Conservation (phyloP, 2,113 vertebrate species). For the Nanger granti region DNA sequence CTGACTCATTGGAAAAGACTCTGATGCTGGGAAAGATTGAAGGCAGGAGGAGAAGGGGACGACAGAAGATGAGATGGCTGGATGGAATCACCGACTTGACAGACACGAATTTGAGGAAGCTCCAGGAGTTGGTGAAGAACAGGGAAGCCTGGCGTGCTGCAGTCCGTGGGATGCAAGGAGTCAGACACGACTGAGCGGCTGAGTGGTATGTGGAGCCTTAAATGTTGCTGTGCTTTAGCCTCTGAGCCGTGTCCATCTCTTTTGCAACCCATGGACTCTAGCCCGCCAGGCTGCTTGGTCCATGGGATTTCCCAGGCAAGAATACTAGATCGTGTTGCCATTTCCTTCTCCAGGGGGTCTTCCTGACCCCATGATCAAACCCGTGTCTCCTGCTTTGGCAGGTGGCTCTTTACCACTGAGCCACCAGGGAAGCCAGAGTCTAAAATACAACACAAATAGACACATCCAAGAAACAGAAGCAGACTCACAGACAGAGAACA, state of each 20-base stretch:
- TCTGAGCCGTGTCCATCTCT: not conserved
- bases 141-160: not conserved
- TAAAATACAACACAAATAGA: not conserved
- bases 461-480: not conserved
- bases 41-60: not conserved
- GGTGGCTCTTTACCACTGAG: not conserved
- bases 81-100: not conserved
- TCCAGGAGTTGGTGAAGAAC: not conserved
- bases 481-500: not conserved
- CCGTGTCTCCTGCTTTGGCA: not conserved
- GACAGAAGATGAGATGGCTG: not conserved
- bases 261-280: not conserved
- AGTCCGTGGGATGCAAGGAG: not conserved
- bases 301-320: not conserved
- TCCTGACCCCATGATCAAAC: not conserved
- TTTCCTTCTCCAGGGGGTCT: not conserved
- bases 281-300: not conserved
- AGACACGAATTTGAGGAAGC: not conserved
- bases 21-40: not conserved
- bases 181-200: not conserved
- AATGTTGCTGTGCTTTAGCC: not conserved
- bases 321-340: not conserved
- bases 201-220: not conserved
- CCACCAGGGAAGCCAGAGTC: not conserved
- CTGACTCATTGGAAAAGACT: not conserved